Percentiles rank a stretch among this genome's conserved stretches.
Evolutionary conservation across 2,113 vertebrate genomes (phyloP).

Genomic region (Pygathrix nemaeus): DNA sequence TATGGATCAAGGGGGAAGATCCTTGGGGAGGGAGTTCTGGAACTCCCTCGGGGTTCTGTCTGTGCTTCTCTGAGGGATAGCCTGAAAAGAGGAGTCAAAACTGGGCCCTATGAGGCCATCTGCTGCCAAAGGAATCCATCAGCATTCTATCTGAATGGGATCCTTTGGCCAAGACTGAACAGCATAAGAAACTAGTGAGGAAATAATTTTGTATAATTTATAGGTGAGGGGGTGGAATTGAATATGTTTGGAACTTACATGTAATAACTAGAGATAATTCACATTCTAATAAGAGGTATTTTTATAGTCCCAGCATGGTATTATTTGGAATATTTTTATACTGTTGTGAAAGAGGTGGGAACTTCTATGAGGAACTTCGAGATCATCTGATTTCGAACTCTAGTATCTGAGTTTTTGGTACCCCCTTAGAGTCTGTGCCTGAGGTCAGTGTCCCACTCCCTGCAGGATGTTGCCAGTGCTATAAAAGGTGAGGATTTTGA

Average conservation of each 20-base stretch:
- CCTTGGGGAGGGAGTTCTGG: neutral
- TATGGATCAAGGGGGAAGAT: neutral
- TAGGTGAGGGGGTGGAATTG: neutral
- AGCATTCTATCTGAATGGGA: neutral
- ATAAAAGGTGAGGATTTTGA: too few relatives aligned
- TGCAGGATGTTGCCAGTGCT: too few relatives aligned
- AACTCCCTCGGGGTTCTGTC: neutral
- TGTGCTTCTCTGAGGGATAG: neutral
- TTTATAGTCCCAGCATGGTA: neutral
- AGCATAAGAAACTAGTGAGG: neutral
- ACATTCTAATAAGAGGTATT: neutral
- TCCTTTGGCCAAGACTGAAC: neutral
- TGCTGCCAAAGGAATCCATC: neutral
- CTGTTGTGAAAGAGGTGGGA: neutral
- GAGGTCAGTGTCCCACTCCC: too few relatives aligned
- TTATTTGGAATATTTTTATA: neutral
- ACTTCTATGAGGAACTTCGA: too few relatives aligned
- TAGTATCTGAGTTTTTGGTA: too few relatives aligned
- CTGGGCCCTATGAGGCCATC: too few relatives aligned
- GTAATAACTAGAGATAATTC: neutral
- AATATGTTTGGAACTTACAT: neutral
- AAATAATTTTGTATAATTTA: neutral
- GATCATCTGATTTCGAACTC: too few relatives aligned
- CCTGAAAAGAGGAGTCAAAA: neutral
- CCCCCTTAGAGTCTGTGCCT: too few relatives aligned